phyloP scores from a whole-genome alignment of 1,140 invertebrate species.

The Lethrus apterus region DNA sequence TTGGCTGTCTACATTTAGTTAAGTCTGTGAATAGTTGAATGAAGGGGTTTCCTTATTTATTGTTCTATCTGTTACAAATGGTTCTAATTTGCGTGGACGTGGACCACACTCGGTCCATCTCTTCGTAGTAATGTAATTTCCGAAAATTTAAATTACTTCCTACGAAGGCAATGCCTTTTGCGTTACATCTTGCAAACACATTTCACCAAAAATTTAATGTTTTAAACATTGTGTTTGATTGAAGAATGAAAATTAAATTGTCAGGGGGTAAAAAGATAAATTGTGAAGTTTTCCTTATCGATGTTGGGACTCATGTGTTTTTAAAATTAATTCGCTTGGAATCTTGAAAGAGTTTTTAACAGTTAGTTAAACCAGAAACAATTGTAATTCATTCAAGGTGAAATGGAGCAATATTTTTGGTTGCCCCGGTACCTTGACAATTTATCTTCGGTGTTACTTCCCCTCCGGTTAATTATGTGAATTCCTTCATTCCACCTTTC shows the following conservation, averaged over 20 bases:
- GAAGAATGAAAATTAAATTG: too few relatives aligned
- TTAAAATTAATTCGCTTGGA: too few relatives aligned
- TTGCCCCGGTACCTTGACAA: slow-evolving; percentile 21
- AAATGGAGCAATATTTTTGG: slow-evolving; percentile 16
- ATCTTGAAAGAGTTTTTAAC: too few relatives aligned
- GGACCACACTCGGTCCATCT: slow-evolving; percentile 17
- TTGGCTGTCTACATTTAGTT: slow-evolving; percentile 7
- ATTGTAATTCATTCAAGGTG: neutral
- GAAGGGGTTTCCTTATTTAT: slow-evolving; percentile 25
- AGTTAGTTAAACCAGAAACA: too few relatives aligned
- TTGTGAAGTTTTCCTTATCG: too few relatives aligned
- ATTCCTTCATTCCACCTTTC: slow-evolving; percentile 25
- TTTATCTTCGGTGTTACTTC: slow-evolving; percentile 21
- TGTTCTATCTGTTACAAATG: slow-evolving; percentile 26
- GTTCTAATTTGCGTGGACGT: slow-evolving; percentile 24
- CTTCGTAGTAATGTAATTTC: slow-evolving; percentile 25
- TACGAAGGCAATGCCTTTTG: slow-evolving; percentile 15
- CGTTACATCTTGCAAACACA: too few relatives aligned
- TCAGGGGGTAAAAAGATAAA: too few relatives aligned
- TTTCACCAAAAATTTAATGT: too few relatives aligned
- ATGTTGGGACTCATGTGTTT: too few relatives aligned
- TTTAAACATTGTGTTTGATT: too few relatives aligned
- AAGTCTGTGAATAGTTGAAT: slow-evolving; percentile 2
- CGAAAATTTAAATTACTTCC: slow-evolving; percentile 29
- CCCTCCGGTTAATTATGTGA: slow-evolving; percentile 25